These are phyloP conservation scores for Apodemia duryi DNA, from an alignment of 2,888 invertebrate species.

Conservation along the genomic window DNA sequence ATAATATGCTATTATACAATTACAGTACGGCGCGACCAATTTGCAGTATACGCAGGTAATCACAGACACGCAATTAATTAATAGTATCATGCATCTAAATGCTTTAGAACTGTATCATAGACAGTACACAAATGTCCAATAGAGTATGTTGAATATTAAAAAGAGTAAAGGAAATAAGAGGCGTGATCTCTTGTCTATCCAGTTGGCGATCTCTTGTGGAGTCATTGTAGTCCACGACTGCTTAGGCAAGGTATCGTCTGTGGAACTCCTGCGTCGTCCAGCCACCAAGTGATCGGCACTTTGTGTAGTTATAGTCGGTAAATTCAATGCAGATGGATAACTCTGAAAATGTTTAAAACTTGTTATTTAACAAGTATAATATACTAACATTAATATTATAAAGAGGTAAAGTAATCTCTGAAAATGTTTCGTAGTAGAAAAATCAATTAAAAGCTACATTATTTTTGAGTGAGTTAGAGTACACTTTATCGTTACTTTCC, in stretches of 20 bases:
- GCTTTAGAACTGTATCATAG: constrained; percentile 39
- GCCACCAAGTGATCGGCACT: constrained; percentile 73
- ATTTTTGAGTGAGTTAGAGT: no score
- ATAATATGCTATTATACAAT: no score
- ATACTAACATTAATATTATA: no score
- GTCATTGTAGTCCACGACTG: constrained; percentile 89
- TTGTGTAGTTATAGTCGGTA: constrained; percentile 85
- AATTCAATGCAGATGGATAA: constrained; percentile 81
- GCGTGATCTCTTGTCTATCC: constrained; percentile 90
- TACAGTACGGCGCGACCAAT: neutral
- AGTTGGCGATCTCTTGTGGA: constrained; percentile 91
- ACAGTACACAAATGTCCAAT: constrained; percentile 88
- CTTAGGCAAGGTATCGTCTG: constrained; percentile 58
- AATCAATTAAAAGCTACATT: no score
- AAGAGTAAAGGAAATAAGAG: constrained; percentile 88
- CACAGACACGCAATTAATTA: neutral
- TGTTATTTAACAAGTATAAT: neutral
- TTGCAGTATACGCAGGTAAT: neutral
- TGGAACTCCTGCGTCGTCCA: constrained; percentile 42
- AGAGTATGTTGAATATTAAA: constrained; percentile 87
- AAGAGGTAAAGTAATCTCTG: no score
- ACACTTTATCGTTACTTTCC: no score
- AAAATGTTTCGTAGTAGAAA: no score
- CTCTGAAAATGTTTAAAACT: constrained; percentile 72
- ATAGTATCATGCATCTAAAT: neutral